phyloP scores from a whole-genome alignment of 2,797 vertebrate genomes.

The Siniperca scherzeri region DNA sequence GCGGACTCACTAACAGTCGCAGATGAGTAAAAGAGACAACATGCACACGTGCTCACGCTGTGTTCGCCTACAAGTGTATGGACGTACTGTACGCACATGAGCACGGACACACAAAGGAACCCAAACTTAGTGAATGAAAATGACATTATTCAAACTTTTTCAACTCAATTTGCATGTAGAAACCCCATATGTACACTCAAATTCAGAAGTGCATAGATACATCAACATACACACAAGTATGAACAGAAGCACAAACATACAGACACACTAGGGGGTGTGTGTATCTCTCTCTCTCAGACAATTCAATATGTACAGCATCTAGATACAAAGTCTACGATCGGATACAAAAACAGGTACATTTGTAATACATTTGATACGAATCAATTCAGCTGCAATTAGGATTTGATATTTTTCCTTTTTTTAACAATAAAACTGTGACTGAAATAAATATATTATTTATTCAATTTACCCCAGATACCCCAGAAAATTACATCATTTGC shows the following conservation, averaged over 20 bases:
- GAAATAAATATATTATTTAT: neutral
- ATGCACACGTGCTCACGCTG: slow-evolving; percentile 15
- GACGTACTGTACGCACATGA: neutral
- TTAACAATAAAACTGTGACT: neutral
- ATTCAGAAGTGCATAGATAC: too few species aligned
- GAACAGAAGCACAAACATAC: neutral
- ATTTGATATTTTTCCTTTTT: neutral
- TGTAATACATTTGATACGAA: too few species aligned
- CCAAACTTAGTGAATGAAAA: neutral
- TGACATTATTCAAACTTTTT: neutral
- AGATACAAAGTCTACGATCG: too few species aligned
- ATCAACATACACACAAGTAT: neutral
- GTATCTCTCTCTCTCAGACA: too few species aligned
- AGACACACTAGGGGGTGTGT: too few species aligned
- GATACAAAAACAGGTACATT: too few species aligned
- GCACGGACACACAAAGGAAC: neutral
- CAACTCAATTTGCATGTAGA: neutral
- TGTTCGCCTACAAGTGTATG: neutral
- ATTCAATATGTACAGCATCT: too few species aligned
- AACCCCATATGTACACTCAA: too few species aligned
- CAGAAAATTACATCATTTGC: neutral
- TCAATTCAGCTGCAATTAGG: too few species aligned
- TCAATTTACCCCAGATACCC: neutral
- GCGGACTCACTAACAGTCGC: slow-evolving; percentile 18
- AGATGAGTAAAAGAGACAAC: slow-evolving; percentile 31